phyloP scores from a whole-genome alignment of 1,140 invertebrate genomes.

The Scaptomyza hsui region DNA sequence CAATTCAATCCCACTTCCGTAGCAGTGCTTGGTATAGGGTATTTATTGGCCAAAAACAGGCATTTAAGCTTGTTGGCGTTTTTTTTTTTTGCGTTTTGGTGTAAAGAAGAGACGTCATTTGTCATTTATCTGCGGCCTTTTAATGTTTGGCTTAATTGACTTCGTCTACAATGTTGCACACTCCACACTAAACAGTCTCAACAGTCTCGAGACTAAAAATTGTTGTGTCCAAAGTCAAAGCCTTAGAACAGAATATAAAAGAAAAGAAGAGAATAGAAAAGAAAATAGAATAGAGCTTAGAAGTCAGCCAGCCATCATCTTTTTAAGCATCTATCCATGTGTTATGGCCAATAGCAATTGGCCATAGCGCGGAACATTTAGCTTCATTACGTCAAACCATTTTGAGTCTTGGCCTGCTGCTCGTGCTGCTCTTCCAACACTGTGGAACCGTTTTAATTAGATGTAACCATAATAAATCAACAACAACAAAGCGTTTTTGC shows the following conservation, averaged over 20 bases:
- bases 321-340: slow-evolving; percentile 36
- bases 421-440: slow-evolving; percentile 44
- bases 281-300: slow-evolving; percentile 11
- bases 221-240: slow-evolving; percentile 25
- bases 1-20: background rate
- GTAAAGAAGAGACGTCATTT: slow-evolving; percentile 71
- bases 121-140: slow-evolving; percentile 80
- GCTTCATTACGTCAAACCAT: slow-evolving; percentile 80
- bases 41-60: background rate
- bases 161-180: slow-evolving; percentile 47
- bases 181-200: background rate
- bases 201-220: slow-evolving; percentile 21
- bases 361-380: slow-evolving; percentile 78
- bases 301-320: slow-evolving; percentile 17
- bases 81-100: slow-evolving; percentile 38
- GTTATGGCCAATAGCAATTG: slow-evolving; percentile 81
- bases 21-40: background rate
- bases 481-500: slow-evolving; percentile 19
- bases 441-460: slow-evolving; percentile 79
- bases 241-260: slow-evolving; percentile 1
- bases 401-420: slow-evolving; percentile 39
- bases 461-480: slow-evolving; percentile 79
- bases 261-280: slow-evolving; percentile 4
- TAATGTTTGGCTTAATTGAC: slow-evolving; percentile 78
- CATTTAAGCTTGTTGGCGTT: slow-evolving; percentile 12